Evolutionary conservation across 2,888 invertebrate genomes (phyloP).

Genomic region (Chromoteleia sp.): DNA sequence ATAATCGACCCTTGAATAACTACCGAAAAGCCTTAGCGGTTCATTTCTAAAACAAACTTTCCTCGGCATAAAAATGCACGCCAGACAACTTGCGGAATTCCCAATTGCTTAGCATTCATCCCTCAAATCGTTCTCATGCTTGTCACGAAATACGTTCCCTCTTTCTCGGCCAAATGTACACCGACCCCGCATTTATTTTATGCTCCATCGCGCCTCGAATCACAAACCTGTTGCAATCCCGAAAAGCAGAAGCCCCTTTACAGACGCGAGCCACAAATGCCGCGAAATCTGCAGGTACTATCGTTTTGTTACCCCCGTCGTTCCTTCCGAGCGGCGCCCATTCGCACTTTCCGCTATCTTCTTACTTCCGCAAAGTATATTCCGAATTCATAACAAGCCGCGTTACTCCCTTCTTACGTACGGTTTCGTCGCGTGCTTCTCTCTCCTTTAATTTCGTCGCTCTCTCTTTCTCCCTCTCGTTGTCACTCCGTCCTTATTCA

Average conservation of each 20-base stretch:
- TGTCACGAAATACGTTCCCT: constrained; percentile 37
- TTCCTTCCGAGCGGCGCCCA: background rate
- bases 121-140: constrained; percentile 35
- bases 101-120: constrained; percentile 36
- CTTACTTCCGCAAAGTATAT: background rate
- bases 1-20: too few species aligned
- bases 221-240: constrained; percentile 64
- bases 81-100: constrained; percentile 19
- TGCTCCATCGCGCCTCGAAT: constrained; percentile 55
- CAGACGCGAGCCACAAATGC: constrained; percentile 16
- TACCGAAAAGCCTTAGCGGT: too few species aligned
- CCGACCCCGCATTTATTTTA: constrained; percentile 63
- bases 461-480: constrained; percentile 38
- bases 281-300: constrained; percentile 13
- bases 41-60: constrained; percentile 20
- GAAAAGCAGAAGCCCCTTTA: constrained; percentile 9
- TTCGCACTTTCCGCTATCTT: background rate
- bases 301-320: background rate
- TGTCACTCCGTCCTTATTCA: constrained; percentile 50
- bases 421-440: background rate
- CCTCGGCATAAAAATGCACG: constrained; percentile 4
- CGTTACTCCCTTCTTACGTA: background rate
- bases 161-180: constrained; percentile 35
- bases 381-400: background rate
- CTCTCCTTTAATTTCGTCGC: background rate